phyloP scores from a whole-genome alignment of 2,113 vertebrate species.

The Prinia subflava region DNA sequence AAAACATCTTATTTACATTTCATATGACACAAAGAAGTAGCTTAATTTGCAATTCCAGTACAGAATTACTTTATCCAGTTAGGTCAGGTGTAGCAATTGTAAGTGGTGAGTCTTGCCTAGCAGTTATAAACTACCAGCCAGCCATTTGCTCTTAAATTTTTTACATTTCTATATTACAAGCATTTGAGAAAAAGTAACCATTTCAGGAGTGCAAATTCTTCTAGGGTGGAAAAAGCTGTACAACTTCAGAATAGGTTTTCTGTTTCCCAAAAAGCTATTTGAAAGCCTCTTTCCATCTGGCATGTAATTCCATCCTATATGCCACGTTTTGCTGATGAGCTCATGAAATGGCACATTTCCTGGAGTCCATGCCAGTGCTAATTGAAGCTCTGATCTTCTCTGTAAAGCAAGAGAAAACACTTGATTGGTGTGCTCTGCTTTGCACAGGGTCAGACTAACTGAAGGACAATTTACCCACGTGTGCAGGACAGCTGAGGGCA shows the following conservation, averaged over 20 bases:
- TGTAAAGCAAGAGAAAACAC: slow-evolving; percentile 58
- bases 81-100: not conserved
- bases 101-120: not conserved
- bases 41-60: not conserved
- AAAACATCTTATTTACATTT: not conserved
- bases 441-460: not conserved
- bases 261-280: not conserved
- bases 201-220: not conserved
- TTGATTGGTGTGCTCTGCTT: not conserved
- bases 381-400: slow-evolving; percentile 79
- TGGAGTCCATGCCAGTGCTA: slow-evolving; percentile 41
- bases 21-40: not conserved
- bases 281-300: not conserved
- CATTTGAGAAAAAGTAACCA: not conserved
- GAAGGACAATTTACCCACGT: not conserved
- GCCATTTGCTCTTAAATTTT: not conserved
- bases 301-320: not conserved
- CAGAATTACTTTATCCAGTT: not conserved
- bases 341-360: slow-evolving; percentile 84
- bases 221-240: not conserved
- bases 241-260: not conserved
- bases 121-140: not conserved
- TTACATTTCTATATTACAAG: not conserved
- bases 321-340: not conserved
- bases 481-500: not conserved